A percentile compares a stretch with the other conserved stretches of the same genome.
Conservation (phyloP, 2,797 vertebrate genomes). For the Cossypha heuglini region DNA sequence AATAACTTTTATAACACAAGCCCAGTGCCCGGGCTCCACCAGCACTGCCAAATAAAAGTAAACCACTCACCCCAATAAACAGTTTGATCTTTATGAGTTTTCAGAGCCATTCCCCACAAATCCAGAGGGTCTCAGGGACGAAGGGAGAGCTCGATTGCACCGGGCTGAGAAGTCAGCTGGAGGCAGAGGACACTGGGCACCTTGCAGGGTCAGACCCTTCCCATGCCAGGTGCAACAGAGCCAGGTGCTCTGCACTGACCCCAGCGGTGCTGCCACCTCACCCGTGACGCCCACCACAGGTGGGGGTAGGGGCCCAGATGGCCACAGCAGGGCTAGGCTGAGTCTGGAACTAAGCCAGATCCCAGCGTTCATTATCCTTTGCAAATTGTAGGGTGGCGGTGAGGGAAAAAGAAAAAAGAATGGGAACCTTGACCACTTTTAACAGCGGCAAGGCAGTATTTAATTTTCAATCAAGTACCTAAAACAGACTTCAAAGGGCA, state of each 20-base stretch:
- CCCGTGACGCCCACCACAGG: rapidly evolving
- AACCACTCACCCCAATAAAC: not conserved
- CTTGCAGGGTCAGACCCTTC: not conserved
- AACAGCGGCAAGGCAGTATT: conserved; percentile 50
- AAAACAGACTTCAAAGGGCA: conserved; percentile 76
- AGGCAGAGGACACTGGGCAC: rapidly evolving
- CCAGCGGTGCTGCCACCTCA: rapidly evolving
- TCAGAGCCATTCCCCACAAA: not conserved
- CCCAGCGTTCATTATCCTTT: not conserved
- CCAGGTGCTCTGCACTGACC: not conserved
- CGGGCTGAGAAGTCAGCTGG: not conserved
- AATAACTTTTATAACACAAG: not conserved
- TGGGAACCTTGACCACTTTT: conserved; percentile 22
- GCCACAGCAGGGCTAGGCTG: not conserved
- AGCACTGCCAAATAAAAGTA: not conserved
- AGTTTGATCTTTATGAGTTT: conserved; percentile 17
- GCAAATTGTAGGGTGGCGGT: not conserved
- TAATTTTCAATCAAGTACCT: conserved; percentile 74
- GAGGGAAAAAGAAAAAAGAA: not conserved
- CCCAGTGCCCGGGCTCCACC: not conserved
- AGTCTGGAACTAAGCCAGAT: conserved; percentile 17
- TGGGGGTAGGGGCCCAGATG: not conserved
- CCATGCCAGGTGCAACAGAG: rapidly evolving
- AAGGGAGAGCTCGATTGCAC: not conserved
- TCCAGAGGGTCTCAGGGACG: not conserved